Evolutionary conservation across 2,113 vertebrate genomes (phyloP), one percentile per base, ranked within the genome.

Genomic region (Boulengerochromis microlepis): DNA sequence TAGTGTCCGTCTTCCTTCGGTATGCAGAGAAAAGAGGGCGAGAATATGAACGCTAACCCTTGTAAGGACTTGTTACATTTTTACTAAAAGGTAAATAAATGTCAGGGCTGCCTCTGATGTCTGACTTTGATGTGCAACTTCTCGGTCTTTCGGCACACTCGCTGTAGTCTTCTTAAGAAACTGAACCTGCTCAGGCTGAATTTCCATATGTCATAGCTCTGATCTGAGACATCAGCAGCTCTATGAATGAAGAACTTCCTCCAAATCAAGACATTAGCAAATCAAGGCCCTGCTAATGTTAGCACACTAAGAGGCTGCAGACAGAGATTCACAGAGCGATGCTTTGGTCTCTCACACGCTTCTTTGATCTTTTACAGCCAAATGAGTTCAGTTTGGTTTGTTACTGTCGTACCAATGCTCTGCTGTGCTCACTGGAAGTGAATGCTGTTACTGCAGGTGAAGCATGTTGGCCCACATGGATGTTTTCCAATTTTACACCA

Each of bases 111-210:
- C 88, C 82, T 93, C 71, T 90, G 87, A 87, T 90, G 76, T 85
- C 3, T 54, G 83, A 92, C 89, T 94, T 91, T 93, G 94, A 93
- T 94, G 85, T 87, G 74, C 76, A 80, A 16, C 88, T 88, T 86
- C 84, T 80, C 50, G 9, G 89, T 86, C 84, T 88, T 84, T 61
- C 81, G 59, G 87, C 92, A 89, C 82, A 83, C 81, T 83, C 78
- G 78, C 89, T 81, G 80, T 74, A 64, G 84, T 83, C 89, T 76
- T 90, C 84, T 88, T 85, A 76, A 76, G 42, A 78, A 78, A 0
- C 42, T 11, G 16, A 78, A 50, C 24, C 71, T 78, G 24, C 42
- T 78, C 24, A 31, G 71, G 24, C 24, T 78, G 16, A 12, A 78
- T 78, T 78, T 50, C 42, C 42, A 78, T 78, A 12, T 87, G 86